Evolutionary conservation across 1,140 invertebrate species (phyloP).

Genomic region (Oncopodura yosiiana): DNA sequence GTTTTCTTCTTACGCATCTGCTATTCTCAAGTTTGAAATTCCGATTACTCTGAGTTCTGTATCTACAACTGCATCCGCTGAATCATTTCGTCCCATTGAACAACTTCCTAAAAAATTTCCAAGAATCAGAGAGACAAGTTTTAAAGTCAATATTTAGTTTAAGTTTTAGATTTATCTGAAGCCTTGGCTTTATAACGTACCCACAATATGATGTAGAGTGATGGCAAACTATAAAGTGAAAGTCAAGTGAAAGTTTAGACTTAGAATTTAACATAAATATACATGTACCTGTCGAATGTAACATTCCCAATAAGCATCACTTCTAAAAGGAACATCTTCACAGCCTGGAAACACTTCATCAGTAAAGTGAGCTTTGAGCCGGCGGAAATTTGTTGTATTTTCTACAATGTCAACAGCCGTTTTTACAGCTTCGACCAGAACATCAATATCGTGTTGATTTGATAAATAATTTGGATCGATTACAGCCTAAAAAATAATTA

Average conservation of each 20-base stretch:
- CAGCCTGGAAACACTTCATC: conserved; percentile 47
- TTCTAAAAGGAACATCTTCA: conserved; percentile 43
- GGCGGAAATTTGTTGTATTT: conserved; percentile 5
- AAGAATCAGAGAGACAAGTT: too few relatives aligned
- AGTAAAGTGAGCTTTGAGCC: conserved; percentile 5
- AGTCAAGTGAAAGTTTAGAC: too few relatives aligned
- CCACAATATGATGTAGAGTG: conserved; percentile 1
- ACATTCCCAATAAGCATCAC: conserved; percentile 45
- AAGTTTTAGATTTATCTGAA: too few relatives aligned
- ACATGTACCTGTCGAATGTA: conserved; percentile 43
- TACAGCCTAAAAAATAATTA: too few relatives aligned
- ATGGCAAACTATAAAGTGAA: neutral
- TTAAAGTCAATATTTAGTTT: too few relatives aligned
- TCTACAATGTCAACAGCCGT: conserved; percentile 3
- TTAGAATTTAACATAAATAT: too few relatives aligned
- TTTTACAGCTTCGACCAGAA: conserved; percentile 7
- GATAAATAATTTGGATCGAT: conserved; percentile 13
- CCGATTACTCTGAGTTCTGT: conserved; percentile 45
- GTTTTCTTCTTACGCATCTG: conserved; percentile 44
- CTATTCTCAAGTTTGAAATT: conserved; percentile 38
- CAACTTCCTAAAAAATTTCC: too few relatives aligned
- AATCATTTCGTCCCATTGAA: conserved; percentile 50
- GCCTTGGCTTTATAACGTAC: too few relatives aligned
- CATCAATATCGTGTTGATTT: neutral
- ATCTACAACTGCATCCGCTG: conserved; percentile 49